These are phyloP conservation scores for Alexandromys fortis DNA, from an alignment of 2,113 vertebrate species.

Conservation along the genomic window DNA sequence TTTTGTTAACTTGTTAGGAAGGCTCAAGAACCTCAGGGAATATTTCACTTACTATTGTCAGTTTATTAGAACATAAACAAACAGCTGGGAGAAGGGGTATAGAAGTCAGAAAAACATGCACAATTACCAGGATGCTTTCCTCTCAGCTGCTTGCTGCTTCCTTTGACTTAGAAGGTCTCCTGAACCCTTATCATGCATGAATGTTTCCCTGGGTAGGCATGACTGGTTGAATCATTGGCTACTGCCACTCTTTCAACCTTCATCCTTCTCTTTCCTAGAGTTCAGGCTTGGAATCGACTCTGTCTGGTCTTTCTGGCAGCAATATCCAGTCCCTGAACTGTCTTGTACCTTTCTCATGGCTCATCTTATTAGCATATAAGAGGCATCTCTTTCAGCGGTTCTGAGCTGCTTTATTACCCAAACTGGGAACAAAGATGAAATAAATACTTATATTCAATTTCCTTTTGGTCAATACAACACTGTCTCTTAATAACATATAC, in stretches of 20 bases:
- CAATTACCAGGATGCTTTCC: neutral
- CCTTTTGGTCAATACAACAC: neutral
- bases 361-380: neutral
- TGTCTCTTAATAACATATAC: neutral
- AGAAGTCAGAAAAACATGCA: neutral
- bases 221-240: neutral
- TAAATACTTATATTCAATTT: neutral
- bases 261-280: neutral
- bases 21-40: neutral
- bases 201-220: neutral
- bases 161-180: neutral
- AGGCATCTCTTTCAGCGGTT: neutral
- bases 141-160: neutral
- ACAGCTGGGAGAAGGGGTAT: neutral
- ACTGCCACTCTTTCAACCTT: too few relatives aligned
- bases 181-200: too few relatives aligned
- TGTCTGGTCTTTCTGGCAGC: neutral
- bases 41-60: neutral
- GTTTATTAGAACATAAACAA: neutral
- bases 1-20: neutral
- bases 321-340: neutral
- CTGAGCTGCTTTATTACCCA: neutral
- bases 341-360: neutral
- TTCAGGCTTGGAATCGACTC: neutral
- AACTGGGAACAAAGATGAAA: neutral